phyloP scores from a whole-genome alignment of 2,888 invertebrate species.

The Linhomoeus sp. region DNA sequence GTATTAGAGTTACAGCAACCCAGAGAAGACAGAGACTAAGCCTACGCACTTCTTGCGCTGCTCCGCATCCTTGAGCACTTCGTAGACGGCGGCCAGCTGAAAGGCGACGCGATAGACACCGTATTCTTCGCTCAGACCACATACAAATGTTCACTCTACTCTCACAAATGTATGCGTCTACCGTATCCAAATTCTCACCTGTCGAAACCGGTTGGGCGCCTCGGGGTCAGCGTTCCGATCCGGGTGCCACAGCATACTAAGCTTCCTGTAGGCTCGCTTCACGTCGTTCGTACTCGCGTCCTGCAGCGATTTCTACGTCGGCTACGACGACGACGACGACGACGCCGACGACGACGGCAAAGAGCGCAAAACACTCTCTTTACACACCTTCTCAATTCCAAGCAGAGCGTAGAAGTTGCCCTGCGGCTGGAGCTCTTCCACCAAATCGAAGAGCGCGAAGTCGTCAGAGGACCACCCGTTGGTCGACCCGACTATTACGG shows the following conservation, averaged over 20 bases:
- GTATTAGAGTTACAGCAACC: not conserved
- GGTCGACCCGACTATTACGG: no score
- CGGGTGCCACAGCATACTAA: slow-evolving; percentile 73
- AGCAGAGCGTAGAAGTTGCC: slow-evolving; percentile 16
- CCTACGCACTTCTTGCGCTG: slow-evolving; percentile 46
- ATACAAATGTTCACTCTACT: no score
- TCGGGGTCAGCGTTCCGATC: slow-evolving; percentile 81
- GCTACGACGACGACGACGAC: no score
- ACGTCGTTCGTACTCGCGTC: slow-evolving; percentile 58
- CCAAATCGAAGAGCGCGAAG: slow-evolving; percentile 14
- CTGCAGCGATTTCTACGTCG: slow-evolving; percentile 40
- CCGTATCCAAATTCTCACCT: no score
- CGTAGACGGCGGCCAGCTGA: slow-evolving; percentile 69
- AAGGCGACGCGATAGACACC: no score
- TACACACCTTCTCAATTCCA: slow-evolving; percentile 7
- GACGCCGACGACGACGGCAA: no score
- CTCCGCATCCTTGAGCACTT: slow-evolving; percentile 64
- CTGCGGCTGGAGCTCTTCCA: slow-evolving; percentile 13
- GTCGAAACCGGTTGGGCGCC: slow-evolving; percentile 75
- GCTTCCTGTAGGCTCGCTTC: slow-evolving; percentile 62
- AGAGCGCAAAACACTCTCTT: no score
- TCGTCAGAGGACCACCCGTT: slow-evolving; percentile 9
- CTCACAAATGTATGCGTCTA: no score
- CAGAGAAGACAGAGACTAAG: not conserved
- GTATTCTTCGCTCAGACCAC: not conserved